Percentiles rank a stretch among this genome's conserved stretches.
These are phyloP conservation scores for Sturnus vulgaris DNA, from an alignment of 2,113 vertebrate genomes.

Conservation along the genomic window DNA sequence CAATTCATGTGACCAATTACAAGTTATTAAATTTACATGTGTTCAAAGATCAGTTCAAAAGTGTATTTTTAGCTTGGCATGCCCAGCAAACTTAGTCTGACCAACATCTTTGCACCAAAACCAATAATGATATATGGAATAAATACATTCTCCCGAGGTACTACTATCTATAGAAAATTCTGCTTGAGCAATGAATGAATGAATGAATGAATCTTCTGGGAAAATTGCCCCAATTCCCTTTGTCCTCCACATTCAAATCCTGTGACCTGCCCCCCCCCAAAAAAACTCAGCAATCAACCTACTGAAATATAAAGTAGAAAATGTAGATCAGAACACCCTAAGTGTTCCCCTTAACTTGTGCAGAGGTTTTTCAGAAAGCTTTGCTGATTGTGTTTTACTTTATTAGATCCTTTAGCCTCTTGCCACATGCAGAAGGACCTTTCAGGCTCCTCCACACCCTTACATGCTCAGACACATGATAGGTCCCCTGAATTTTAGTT, in stretches of 20 bases:
- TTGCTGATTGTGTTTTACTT: background rate
- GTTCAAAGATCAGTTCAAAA: background rate
- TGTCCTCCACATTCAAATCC: background rate
- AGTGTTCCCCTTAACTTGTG: background rate
- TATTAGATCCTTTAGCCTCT: background rate
- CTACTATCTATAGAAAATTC: background rate
- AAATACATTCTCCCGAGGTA: background rate
- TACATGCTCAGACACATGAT: rapidly evolving
- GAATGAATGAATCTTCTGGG: background rate
- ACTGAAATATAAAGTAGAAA: background rate
- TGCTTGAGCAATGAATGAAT: background rate
- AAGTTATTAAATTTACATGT: background rate
- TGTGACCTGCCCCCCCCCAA: rapidly evolving
- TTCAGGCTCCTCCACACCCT: background rate
- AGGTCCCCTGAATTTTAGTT: background rate
- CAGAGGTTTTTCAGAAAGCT: background rate
- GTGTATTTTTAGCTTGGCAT: background rate
- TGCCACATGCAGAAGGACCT: background rate
- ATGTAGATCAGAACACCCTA: background rate
- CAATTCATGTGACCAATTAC: background rate
- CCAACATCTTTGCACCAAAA: background rate
- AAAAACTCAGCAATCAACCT: background rate
- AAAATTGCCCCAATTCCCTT: background rate
- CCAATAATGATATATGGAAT: background rate
- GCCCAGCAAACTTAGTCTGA: background rate